Conservation (phyloP, 2,888 invertebrate species). For the Pteria penguin region DNA sequence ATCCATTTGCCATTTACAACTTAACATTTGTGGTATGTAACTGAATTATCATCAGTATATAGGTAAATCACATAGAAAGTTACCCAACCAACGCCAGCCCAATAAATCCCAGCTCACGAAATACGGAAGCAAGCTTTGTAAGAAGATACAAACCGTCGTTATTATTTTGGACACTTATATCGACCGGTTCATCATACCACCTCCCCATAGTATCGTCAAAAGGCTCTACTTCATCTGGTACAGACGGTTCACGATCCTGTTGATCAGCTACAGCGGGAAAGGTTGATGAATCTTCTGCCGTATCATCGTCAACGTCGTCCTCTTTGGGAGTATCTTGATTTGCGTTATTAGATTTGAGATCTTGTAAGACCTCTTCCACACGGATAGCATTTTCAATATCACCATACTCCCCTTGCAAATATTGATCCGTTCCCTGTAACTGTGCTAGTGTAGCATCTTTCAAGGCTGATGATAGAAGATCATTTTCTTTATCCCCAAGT, state of each 20-base stretch:
- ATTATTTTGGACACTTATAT: conserved; percentile 15
- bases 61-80: too few species aligned
- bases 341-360: conserved; percentile 22
- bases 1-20: too few species aligned
- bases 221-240: neutral
- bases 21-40: too few species aligned
- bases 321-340: conserved; percentile 2
- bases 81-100: too few species aligned
- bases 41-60: too few species aligned
- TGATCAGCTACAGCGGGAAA: neutral
- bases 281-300: neutral
- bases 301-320: conserved; percentile 3
- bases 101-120: too few species aligned
- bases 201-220: conserved; percentile 31
- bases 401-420: conserved; percentile 49
- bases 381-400: conserved; percentile 58
- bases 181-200: conserved; percentile 42
- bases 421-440: conserved; percentile 50
- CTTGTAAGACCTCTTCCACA: conserved; percentile 54
- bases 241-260: conserved; percentile 4
- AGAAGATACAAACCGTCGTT: too few species aligned
- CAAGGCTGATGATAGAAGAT: conserved; percentile 65
- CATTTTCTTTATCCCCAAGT: conserved; percentile 69
- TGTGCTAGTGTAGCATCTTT: conserved; percentile 68
- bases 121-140: too few species aligned